Base-by-base conservation (phyloP, 2,888 invertebrate genomes). In the Spilarctia lutea region DNA sequence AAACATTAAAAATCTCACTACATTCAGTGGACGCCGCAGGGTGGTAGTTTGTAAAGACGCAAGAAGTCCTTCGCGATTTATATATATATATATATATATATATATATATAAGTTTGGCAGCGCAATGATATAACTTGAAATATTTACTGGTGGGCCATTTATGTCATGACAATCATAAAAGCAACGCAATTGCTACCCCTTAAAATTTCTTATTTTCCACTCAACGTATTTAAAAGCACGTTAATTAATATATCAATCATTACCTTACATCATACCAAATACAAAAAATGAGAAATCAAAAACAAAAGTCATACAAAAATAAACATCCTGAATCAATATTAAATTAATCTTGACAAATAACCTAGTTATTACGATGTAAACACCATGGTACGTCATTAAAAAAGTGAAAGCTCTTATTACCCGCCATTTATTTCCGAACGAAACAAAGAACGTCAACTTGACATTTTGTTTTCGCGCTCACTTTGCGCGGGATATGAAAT, bases 391-490 rank as follows among this genome's bases (percentile, higher is more conserved):
- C 52, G 74, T 81, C 73, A 76, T 76, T 78, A 72, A 65, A 79
- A 81, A 75, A 81, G 84, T 80, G 85, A 88, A 88, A 89, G 90
- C 82, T 72, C 1, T 81, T 79, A 84, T 83, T 79, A 65, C 39
- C 39, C 65, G 66, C 65, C 80, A 75, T 81, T 83, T 67, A 68
- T 83, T 84, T 79, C 74, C 60, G 83, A 80, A 85, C 83, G 78
- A 39, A 75, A 79, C 79, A 80, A 80, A 66, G 68, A 63, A 69
- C 79, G 82, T 85, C 82, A 85, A 56, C 65, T 79, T 83, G 81
- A 83, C 81, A 83, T 81, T 78, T 56, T 56, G 60, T 68, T 71
- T 68, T 73, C 45, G 71, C 71, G 77, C 75, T 73, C 74, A 70
- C 42, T 75, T 75, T 72, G 65, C 68, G 72, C 69, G 72, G 42